phyloP scores from a whole-genome alignment of 2,113 vertebrate genomes.

The Amphiprion ocellaris region DNA sequence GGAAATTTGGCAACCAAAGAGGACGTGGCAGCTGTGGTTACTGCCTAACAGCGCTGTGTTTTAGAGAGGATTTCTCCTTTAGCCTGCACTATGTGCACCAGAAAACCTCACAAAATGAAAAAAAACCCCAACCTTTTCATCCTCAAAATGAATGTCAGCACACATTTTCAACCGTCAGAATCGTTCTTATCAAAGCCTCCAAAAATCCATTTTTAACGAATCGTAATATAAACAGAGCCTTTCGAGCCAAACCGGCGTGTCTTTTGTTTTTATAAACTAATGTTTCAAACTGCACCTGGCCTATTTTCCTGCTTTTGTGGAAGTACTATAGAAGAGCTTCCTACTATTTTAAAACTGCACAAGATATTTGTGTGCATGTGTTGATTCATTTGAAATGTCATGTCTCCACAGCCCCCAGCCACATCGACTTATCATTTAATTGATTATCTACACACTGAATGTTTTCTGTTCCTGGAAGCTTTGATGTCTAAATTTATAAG shows the following conservation, averaged over 20 bases:
- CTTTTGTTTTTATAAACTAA: not conserved
- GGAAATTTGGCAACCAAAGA: no score
- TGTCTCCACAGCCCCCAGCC: conserved; percentile 1
- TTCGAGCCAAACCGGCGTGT: not conserved
- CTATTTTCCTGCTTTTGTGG: conserved; percentile 32
- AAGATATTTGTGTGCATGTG: conserved; percentile 12
- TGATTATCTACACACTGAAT: conserved; percentile 46
- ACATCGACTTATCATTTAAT: conserved; percentile 33
- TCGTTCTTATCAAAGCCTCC: not conserved
- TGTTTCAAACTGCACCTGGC: conserved; percentile 23
- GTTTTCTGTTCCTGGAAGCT: conserved; percentile 26
- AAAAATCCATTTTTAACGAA: not conserved
- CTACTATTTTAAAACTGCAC: conserved; percentile 9
- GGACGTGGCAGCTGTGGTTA: no score
- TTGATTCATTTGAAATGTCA: conserved; percentile 18
- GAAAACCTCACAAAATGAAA: not conserved
- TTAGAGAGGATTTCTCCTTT: not conserved
- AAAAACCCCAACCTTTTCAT: not conserved
- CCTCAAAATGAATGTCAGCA: not conserved
- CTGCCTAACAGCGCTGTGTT: not conserved
- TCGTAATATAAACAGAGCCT: not conserved
- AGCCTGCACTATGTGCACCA: not conserved
- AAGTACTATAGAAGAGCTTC: conserved; percentile 3
- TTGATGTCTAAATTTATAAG: conserved; percentile 45
- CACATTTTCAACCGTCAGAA: not conserved